Evolutionary conservation across 1,140 invertebrate genomes (phyloP).

Genomic region (Plutomurus gul): DNA sequence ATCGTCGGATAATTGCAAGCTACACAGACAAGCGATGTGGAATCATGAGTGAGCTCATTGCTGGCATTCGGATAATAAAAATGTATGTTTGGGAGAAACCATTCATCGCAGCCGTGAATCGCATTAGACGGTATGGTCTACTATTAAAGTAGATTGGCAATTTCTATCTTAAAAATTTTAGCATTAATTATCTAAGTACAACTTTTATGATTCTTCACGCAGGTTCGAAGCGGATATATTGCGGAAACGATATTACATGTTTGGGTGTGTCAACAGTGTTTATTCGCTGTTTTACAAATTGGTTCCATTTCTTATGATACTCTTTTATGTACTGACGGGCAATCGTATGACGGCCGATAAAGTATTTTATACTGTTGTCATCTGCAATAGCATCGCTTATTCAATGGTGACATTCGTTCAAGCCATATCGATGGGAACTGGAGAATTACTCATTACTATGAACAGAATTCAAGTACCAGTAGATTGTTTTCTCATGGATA

Average conservation of each 20-base stretch:
- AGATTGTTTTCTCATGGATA: too few species aligned
- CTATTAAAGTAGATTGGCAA: background rate
- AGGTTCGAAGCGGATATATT: conserved; percentile 33
- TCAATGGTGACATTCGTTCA: conserved; percentile 60
- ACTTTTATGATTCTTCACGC: background rate
- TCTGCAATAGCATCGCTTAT: conserved; percentile 10
- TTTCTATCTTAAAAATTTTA: background rate
- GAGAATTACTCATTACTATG: conserved; percentile 2
- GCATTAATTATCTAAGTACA: background rate
- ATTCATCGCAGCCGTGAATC: conserved; percentile 57
- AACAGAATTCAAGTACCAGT: conserved; percentile 30
- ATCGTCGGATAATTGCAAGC: conserved; percentile 69
- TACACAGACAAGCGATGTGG: conserved; percentile 81
- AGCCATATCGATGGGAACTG: conserved; percentile 56
- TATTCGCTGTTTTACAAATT: conserved; percentile 61
- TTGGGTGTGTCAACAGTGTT: conserved; percentile 8
- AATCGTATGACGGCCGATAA: conserved; percentile 71
- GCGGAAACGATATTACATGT: background rate
- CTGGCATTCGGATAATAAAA: conserved; percentile 75
- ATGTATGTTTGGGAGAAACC: conserved; percentile 79
- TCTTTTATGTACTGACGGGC: conserved; percentile 69
- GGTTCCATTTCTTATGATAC: conserved; percentile 72
- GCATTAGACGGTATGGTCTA: conserved; percentile 42
- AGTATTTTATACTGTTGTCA: conserved; percentile 59
- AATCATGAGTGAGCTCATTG: conserved; percentile 87